Base-by-base conservation (phyloP, 2,113 vertebrate species). In the Triplophysa rosa region DNA sequence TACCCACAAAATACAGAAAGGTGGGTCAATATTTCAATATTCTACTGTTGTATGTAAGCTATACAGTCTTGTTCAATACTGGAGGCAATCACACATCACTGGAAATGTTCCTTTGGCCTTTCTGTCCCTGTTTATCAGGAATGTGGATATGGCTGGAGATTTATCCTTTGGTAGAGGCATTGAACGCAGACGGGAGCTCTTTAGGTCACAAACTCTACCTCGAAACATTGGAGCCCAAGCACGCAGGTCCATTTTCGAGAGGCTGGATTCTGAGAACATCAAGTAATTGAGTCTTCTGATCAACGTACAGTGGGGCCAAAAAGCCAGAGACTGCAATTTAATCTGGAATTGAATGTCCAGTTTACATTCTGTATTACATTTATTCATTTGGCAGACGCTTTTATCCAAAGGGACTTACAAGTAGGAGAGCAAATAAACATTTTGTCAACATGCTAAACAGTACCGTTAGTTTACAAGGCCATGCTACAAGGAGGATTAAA, bases 181-280 rank as follows among this genome's bases (percentile, higher is more conserved):
- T 42, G 96, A 98, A 86, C 93, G 90, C 72, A 94, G 94, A 52
- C 84, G 95, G 17, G 95, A 98, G 87, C 89, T 99, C 67, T 95
- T 98, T 86, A 92, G 97, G 72, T 99, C 97, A 7, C 97, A 98
- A 91, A 99, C 97, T 0, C 91, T 98, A 37, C 96, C 97, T 0
- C 92, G 96, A 14, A 94, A 89, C 62, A 87, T 91, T 0, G 96
- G 93, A 8, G 90, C 95, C 0, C 97, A 98, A 82, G 89, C 92
- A 80, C 95, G 96, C 49, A 95, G 95, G 69, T 93, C 95, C 0
- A 87, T 97, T 78, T 93, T 98, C 0, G 96, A 98, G 88, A 95
- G 94, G 67, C 88, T 95, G 23, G 96, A 98, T 78, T 91, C 92
- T 0, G 94, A 95, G 12, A 70, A 90, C 64, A 84, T 82, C 86